Percentiles rank a stretch among this genome's conserved stretches.
Conservation (phyloP, 2,797 vertebrate species). For the Tapera naevia region DNA sequence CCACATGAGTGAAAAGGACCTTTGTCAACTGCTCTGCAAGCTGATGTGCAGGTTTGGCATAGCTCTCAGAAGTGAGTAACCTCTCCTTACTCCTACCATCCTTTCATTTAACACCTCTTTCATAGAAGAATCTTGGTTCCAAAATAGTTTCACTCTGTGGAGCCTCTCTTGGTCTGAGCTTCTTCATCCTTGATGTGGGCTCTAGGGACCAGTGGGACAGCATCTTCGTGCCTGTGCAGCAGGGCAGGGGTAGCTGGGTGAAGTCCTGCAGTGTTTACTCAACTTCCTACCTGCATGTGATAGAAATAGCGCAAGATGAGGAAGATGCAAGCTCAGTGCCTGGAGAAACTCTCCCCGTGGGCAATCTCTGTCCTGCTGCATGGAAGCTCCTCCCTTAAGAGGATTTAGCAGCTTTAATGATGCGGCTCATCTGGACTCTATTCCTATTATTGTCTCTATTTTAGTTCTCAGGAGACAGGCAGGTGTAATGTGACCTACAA, state of each 20-base stretch:
- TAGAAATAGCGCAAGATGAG: background rate
- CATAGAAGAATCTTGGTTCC: background rate
- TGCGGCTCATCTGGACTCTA: conserved; percentile 20
- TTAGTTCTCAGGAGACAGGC: background rate
- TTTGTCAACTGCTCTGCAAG: background rate
- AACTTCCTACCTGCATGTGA: background rate
- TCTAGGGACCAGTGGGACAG: background rate
- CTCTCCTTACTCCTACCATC: background rate
- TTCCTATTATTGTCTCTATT: conserved; percentile 50
- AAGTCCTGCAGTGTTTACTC: background rate
- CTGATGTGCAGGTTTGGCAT: background rate
- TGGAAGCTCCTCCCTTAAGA: conserved; percentile 44
- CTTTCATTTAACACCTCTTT: background rate
- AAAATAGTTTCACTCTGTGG: background rate
- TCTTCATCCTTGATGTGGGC: background rate
- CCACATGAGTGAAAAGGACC: background rate
- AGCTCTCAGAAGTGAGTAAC: background rate
- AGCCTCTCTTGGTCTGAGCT: background rate
- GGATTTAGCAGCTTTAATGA: conserved; percentile 36
- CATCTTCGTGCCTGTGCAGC: background rate
- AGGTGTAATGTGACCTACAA: conserved; percentile 31
- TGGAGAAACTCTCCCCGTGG: background rate
- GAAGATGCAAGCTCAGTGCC: background rate
- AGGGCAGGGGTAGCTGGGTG: background rate
- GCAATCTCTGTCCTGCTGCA: background rate